phyloP scores from a whole-genome alignment of 2,113 vertebrate species.

The Vulpes vulpes region DNA sequence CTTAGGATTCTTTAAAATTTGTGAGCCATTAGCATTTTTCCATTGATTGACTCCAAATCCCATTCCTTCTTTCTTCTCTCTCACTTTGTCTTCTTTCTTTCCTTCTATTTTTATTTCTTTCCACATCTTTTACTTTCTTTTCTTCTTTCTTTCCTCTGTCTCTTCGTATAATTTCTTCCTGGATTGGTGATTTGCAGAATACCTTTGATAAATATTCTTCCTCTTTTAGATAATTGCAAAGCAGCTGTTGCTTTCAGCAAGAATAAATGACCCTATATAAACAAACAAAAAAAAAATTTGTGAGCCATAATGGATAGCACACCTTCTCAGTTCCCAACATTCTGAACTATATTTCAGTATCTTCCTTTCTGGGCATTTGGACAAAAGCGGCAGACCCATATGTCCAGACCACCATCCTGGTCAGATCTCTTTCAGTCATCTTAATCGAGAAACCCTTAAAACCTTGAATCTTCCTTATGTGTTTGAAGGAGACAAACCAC shows the following conservation, averaged over 20 bases:
- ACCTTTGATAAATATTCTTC: neutral
- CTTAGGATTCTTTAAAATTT: neutral
- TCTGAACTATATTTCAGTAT: neutral
- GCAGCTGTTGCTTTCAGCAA: neutral
- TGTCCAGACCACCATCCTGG: neutral
- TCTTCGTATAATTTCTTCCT: neutral
- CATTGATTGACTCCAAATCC: neutral
- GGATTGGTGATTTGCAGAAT: neutral
- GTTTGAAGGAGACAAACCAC: constrained; percentile 95
- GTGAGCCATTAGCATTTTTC: neutral
- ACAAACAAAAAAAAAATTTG: neutral
- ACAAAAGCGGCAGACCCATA: accelerated
- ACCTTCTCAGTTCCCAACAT: accelerated
- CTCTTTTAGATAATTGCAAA: neutral
- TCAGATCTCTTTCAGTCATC: accelerated
- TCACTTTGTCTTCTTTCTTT: neutral
- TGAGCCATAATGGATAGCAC: neutral
- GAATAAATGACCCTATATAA: neutral
- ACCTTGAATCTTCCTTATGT: neutral
- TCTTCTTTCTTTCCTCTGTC: neutral
- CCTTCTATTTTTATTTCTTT: neutral
- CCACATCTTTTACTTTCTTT: neutral
- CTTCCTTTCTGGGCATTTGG: neutral
- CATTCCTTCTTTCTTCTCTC: neutral
- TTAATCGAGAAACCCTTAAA: neutral